Conservation (phyloP, 2,888 invertebrate species). For the Heliconius ismenius region DNA sequence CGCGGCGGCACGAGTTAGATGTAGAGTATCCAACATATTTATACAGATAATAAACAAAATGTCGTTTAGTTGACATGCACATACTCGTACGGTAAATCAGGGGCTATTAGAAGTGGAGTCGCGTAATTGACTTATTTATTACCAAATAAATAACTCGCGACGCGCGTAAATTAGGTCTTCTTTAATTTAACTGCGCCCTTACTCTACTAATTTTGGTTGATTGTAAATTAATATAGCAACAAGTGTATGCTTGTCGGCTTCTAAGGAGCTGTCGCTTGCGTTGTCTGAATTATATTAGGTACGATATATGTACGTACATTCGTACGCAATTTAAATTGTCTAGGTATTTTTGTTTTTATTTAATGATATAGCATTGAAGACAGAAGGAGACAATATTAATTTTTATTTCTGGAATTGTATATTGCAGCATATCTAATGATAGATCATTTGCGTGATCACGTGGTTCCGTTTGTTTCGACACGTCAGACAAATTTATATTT, state of each 20-base stretch:
- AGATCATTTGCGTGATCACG: too few species aligned
- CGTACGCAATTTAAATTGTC: not conserved
- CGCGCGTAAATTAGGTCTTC: conserved; percentile 52
- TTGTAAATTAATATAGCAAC: conserved; percentile 20
- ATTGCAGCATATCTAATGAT: too few species aligned
- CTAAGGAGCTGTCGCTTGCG: conserved; percentile 7
- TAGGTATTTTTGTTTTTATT: not conserved
- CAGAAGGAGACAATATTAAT: not conserved
- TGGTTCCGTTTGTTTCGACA: too few species aligned
- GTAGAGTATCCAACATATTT: conserved; percentile 13
- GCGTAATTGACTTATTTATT: conserved; percentile 60
- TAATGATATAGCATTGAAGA: not conserved
- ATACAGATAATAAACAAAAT: conserved; percentile 25
- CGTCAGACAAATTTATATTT: too few species aligned
- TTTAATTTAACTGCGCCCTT: conserved; percentile 47
- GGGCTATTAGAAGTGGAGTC: conserved; percentile 41
- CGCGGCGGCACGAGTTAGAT: conserved; percentile 19
- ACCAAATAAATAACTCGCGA: conserved; percentile 53
- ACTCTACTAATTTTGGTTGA: conserved; percentile 40
- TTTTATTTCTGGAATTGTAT: too few species aligned
- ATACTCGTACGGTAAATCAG: conserved; percentile 45
- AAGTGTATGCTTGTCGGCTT: conserved; percentile 9
- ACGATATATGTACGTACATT: not conserved
- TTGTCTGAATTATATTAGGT: not conserved
- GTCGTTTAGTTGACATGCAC: conserved; percentile 31